Evolutionary conservation across 2,888 invertebrate species (phyloP).

Genomic region (Hesperia comma): DNA sequence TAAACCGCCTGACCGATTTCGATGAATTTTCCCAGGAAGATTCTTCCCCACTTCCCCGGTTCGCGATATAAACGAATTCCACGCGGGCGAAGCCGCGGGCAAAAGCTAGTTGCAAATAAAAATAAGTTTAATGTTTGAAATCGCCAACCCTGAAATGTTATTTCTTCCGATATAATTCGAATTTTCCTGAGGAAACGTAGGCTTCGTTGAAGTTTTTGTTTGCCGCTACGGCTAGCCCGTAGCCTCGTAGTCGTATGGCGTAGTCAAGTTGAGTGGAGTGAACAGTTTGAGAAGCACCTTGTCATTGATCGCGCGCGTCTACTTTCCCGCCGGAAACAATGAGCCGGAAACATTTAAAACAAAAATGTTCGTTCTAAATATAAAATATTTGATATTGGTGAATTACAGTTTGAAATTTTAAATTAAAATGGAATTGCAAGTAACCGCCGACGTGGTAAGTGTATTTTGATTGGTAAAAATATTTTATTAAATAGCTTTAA

Average conservation of each 20-base stretch:
- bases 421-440: slow-evolving; percentile 60
- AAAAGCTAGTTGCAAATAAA: too few relatives aligned
- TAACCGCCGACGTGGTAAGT: slow-evolving; percentile 76
- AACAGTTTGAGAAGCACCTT: slow-evolving; percentile 14
- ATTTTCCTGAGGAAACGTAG: background rate
- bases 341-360: slow-evolving; percentile 14
- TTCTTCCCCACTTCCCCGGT: too few relatives aligned
- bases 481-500: too few relatives aligned
- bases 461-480: slow-evolving; percentile 8
- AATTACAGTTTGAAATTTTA: slow-evolving; percentile 5
- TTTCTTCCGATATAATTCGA: background rate
- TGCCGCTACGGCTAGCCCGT: slow-evolving; percentile 7
- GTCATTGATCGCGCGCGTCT: slow-evolving; percentile 11
- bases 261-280: background rate
- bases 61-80: too few relatives aligned
- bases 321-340: slow-evolving; percentile 8
- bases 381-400: background rate
- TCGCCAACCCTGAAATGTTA: background rate
- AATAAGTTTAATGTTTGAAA: background rate
- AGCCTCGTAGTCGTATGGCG: slow-evolving; percentile 6
- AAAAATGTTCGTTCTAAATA: slow-evolving; percentile 12
- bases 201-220: slow-evolving; percentile 41
- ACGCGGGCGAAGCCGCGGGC: too few relatives aligned
- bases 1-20: too few relatives aligned
- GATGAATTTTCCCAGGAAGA: too few relatives aligned